Base-by-base conservation (phyloP, 2,888 invertebrate species). In the Cordilura impudica region DNA sequence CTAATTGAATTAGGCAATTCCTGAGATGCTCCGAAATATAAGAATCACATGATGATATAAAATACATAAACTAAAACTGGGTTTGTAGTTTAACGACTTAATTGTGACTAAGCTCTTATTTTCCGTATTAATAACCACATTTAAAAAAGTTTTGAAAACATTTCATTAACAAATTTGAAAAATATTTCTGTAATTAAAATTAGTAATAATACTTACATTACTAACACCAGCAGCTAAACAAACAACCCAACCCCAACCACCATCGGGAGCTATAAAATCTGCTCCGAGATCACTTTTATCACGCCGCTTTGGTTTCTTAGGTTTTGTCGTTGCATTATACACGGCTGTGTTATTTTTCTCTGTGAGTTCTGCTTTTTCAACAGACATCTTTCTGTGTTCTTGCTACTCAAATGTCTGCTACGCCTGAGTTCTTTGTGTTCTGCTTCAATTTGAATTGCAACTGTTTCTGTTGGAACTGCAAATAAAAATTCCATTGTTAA, bases 191-290 rank as follows among this genome's bases (percentile, higher is more conserved):
- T 14, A 35, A 66, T 35, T 7, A 12, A 43, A 45, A 16, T 16
- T 4, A 16, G 1, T 49, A 54, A 16, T 8, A 31, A 58, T 16
- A 92, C 93, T 93, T 89, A 95, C 95, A 85, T 94, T 94, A 58
- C 93, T 93, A 82, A 93, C 90, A 81, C 94, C 94, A 45, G 93
- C 93, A 1, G 94, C 94, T 19, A 94, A 83, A 21, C 94, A 92
- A n/a, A 95, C 91, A 85, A 94, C 91, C 95, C 95, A 95, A 0
- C 87, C 89, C 94, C 94, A 95, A 0, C 95, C 94, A 1, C 95
- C 95, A 86, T 95, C 95, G 0, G 95, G 95, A 1, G 94, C 92
- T 35, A 92, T 89, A 83, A 94, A 94, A 80, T 93, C 92, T 6
- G 91, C 84, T 0, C 90, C 90, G 81, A 89, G 83, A 83, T 89